Evolutionary conservation across 2,797 vertebrate species (phyloP).

Genomic region (Crossoptilon crossoptilon): DNA sequence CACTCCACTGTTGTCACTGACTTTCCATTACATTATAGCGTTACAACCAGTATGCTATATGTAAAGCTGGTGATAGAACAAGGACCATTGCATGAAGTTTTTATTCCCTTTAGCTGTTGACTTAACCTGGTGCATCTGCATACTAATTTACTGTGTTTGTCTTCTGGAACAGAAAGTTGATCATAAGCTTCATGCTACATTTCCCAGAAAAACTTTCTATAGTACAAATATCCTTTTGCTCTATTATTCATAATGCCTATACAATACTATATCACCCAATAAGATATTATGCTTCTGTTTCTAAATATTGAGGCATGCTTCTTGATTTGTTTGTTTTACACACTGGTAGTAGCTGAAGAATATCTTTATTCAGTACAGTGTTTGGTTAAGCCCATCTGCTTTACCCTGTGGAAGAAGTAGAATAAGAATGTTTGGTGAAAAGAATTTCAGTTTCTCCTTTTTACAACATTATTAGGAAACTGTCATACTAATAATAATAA

Average conservation of each 20-base stretch:
- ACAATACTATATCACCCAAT: neutral
- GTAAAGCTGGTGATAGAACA: neutral
- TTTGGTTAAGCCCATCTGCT: conserved; percentile 6
- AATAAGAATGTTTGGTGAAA: conserved; percentile 57
- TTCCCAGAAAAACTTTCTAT: neutral
- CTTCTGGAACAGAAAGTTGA: neutral
- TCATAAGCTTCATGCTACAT: neutral
- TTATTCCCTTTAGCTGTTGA: neutral
- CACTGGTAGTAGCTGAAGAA: conserved; percentile 13
- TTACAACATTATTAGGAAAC: conserved; percentile 76
- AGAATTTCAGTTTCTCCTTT: conserved; percentile 56
- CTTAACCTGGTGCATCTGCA: neutral
- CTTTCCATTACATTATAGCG: too few species aligned
- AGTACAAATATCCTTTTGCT: neutral
- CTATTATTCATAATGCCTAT: neutral
- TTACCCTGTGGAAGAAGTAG: conserved; percentile 19
- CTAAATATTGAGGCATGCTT: conserved; percentile 33
- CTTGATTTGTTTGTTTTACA: conserved; percentile 61
- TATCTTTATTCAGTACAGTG: neutral
- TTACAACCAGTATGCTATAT: too few species aligned
- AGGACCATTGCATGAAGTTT: neutral
- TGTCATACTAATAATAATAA: conserved; percentile 77
- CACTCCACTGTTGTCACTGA: too few species aligned
- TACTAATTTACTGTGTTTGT: neutral
- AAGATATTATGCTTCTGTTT: conserved; percentile 9